Percentiles rank a stretch among this genome's conserved stretches.
phyloP scores from a whole-genome alignment of 2,888 invertebrate genomes.

The Lathronympha strigana region DNA sequence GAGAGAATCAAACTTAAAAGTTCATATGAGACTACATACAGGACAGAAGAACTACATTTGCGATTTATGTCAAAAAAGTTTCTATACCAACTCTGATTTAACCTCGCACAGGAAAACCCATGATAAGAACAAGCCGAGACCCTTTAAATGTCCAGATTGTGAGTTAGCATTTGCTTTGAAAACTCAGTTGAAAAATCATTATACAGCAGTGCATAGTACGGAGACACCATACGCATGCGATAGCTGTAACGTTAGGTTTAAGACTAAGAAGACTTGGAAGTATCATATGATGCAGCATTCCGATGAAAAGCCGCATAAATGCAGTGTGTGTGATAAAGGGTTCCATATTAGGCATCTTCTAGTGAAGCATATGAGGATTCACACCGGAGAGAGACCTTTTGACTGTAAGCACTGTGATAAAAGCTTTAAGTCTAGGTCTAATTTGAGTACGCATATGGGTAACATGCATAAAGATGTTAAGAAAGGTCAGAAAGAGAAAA shows the following conservation, averaged over 20 bases:
- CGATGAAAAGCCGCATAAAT: slow-evolving; percentile 12
- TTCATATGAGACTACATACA: slow-evolving; percentile 14
- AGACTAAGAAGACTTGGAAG: slow-evolving; percentile 24
- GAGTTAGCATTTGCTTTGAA: slow-evolving; percentile 18
- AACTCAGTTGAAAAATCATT: slow-evolving; percentile 19
- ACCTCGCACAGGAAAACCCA: slow-evolving; percentile 6
- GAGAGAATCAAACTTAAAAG: slow-evolving; percentile 20
- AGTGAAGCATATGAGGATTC: slow-evolving; percentile 14
- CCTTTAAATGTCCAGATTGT: slow-evolving; percentile 12
- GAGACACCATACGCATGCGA: slow-evolving; percentile 17
- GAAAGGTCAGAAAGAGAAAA: neutral
- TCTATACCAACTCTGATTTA: slow-evolving; percentile 17
- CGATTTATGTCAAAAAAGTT: slow-evolving; percentile 19
- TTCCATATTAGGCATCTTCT: slow-evolving; percentile 12
- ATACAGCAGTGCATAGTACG: slow-evolving; percentile 5
- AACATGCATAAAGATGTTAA: slow-evolving; percentile 11
- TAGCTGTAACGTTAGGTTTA: slow-evolving; percentile 10
- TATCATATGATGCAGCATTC: slow-evolving; percentile 25
- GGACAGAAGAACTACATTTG: slow-evolving; percentile 13
- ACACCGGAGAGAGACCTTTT: slow-evolving; percentile 8
- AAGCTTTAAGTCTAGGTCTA: slow-evolving; percentile 21
- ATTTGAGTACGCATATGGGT: slow-evolving; percentile 18
- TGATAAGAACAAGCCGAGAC: slow-evolving; percentile 23
- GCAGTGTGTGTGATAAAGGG: slow-evolving; percentile 12
- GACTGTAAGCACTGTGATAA: slow-evolving; percentile 1